Evolutionary conservation across 2,797 vertebrate genomes (phyloP).

Genomic region (Chaunax sp.): DNA sequence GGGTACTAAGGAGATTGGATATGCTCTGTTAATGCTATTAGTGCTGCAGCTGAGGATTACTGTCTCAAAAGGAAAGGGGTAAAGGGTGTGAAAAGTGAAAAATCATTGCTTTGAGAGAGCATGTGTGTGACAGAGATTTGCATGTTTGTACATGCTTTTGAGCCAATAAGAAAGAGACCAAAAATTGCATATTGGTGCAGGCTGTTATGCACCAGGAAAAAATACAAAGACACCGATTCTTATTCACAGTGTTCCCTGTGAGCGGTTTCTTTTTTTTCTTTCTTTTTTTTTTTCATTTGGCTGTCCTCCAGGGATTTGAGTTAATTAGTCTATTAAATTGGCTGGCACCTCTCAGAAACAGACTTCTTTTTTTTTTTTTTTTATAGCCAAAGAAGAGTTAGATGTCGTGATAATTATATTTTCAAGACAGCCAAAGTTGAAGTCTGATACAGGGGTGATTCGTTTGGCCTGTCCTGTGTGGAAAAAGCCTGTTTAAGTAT

Average conservation of each 20-base stretch:
- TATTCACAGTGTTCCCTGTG: conserved; percentile 50
- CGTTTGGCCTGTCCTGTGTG: neutral
- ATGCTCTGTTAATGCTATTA: conserved; percentile 82
- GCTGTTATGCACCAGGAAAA: conserved; percentile 33
- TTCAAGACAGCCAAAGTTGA: conserved; percentile 29
- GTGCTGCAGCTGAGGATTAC: conserved; percentile 75
- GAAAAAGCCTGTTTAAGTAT: conserved; percentile 2
- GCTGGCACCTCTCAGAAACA: conserved; percentile 49
- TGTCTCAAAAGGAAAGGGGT: conserved; percentile 70
- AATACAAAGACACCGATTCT: conserved; percentile 38
- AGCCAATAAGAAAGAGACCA: conserved; percentile 33
- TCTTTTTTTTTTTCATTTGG: conserved; percentile 57
- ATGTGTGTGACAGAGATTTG: conserved; percentile 57
- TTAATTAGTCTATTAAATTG: conserved; percentile 75
- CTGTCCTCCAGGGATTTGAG: conserved; percentile 62
- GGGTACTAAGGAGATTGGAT: conserved; percentile 77
- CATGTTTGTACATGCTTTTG: conserved; percentile 50
- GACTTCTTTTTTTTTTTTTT: conserved; percentile 70
- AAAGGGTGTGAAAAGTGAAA: conserved; percentile 70
- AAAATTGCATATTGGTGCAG: conserved; percentile 38
- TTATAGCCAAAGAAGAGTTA: conserved; percentile 53
- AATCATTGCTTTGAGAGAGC: conserved; percentile 48
- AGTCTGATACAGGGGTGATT: conserved; percentile 13
- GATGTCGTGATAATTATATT: conserved; percentile 33
- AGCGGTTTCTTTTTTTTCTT: conserved; percentile 49